Evolutionary conservation across 92 coral and sea anemone genomes (phyloP), one percentile per base, ranked within the genome.

Genomic region (Phenganax marumi): DNA sequence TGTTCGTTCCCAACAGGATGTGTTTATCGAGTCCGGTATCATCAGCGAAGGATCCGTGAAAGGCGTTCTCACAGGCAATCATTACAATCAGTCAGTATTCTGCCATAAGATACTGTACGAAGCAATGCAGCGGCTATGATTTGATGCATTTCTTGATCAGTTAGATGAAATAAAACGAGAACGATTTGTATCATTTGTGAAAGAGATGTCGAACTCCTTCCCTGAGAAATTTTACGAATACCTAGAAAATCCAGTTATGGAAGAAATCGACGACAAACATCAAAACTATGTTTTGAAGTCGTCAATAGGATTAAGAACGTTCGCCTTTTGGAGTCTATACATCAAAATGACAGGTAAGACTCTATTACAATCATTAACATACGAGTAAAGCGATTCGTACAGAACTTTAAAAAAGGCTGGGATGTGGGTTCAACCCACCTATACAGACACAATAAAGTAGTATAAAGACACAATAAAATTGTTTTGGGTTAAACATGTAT

Each of bases 261-360:
- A 75, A 74, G 74, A 84, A 47, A 48, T 84, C 25, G n/a, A 55
- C 76, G 33, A 49, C 24, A 68, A 76, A 14, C 76, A 84, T 55
- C 84, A 84, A 73, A 73, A 12, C 23, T 84, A 58, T 57, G 64
- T 84, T 3, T 52, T 16, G 25, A 64, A 84, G 52, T 53, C 84
- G 48, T 80, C 82, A 17, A 64, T 12, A 50, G 43, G 43, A 39
- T 70, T 52, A 26, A 70, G 72, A 71, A 81, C 80, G 22, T 75
- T 75, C 52, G 23, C 80, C 10, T 75, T 75, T 75, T 75, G 80
- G 80, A 51, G 62, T 22, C 50, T 55, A 39, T 47, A 75, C 19
- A 49, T 75, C 61, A 55, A 70, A 70, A 39, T 43, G 52, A 49
- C 25, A 68, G 75, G 75, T 68, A 68, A n/a, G n/a, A n/a, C n/a